phyloP scores from a whole-genome alignment of 1,140 invertebrate genomes.

The Caenorhabditis tropicalis region DNA sequence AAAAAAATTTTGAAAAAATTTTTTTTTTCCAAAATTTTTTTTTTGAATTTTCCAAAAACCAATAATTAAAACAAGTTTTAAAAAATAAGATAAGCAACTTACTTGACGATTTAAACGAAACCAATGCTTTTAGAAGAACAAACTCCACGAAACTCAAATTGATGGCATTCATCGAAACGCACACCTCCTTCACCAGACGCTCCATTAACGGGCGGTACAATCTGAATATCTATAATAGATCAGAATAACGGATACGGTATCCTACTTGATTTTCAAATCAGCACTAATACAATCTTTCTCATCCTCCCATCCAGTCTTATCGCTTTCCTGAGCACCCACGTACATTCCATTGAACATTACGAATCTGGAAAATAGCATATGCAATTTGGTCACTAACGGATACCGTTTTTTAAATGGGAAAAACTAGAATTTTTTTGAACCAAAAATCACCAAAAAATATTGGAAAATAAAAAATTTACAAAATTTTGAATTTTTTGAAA shows the following conservation, averaged over 20 bases:
- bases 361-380: no score
- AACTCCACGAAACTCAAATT: conserved; percentile 53
- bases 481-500: no score
- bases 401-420: not conserved
- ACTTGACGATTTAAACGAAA: conserved; percentile 57
- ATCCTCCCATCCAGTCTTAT: conserved; percentile 56
- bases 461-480: no score
- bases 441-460: no score
- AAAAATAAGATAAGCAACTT: no score
- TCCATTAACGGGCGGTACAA: conserved; percentile 58
- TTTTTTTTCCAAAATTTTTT: no score
- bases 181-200: conserved; percentile 55
- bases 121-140: conserved; percentile 53
- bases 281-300: conserved; percentile 52
- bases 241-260: not conserved
- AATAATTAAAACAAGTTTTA: no score
- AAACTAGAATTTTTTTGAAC: no score
- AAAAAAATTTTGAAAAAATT: not conserved
- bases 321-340: conserved; percentile 46
- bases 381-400: not conserved
- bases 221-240: not conserved
- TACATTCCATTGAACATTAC: conserved; percentile 59
- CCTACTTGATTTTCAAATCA: conserved; percentile 54
- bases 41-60: no score
- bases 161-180: conserved; percentile 54